Evolutionary conservation across 2,888 invertebrate genomes (phyloP).

Genomic region (Halocaridina rubra): DNA sequence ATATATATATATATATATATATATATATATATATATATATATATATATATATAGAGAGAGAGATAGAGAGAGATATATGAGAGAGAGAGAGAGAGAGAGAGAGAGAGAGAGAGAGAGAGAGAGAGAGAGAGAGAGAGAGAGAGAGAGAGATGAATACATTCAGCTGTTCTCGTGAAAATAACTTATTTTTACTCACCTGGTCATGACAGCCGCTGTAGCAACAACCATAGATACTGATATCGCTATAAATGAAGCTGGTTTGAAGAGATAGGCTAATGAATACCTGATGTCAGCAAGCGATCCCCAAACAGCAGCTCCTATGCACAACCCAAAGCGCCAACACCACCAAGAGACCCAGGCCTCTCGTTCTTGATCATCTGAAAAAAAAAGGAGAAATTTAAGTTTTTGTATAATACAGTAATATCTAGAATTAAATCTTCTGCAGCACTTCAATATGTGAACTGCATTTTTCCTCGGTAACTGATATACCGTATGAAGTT

Average conservation of each 20-base stretch:
- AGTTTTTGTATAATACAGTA: too few relatives aligned
- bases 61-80: conserved; percentile 14
- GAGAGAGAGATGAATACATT: not conserved
- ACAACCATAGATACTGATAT: conserved; percentile 11
- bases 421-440: too few relatives aligned
- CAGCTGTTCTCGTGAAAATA: too few relatives aligned
- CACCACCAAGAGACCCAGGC: conserved; percentile 54
- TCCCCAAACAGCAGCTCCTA: conserved; percentile 35
- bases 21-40: too few relatives aligned
- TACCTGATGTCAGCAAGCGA: not conserved
- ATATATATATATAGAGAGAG: too few relatives aligned
- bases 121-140: not conserved
- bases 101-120: not conserved
- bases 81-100: conserved; percentile 15
- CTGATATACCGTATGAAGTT: too few relatives aligned
- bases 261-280: not conserved
- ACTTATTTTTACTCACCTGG: not conserved
- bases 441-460: too few relatives aligned
- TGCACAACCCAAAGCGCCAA: conserved; percentile 40
- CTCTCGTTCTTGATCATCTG: conserved; percentile 50
- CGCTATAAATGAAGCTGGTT: conserved; percentile 15
- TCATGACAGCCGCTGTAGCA: conserved; percentile 17
- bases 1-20: too few relatives aligned
- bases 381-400: not conserved
- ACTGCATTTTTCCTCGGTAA: too few relatives aligned